A percentile compares a stretch with the other conserved stretches of the same genome.
Conservation (phyloP, 2,888 invertebrate genomes). For the Diaprepes abbreviatus region DNA sequence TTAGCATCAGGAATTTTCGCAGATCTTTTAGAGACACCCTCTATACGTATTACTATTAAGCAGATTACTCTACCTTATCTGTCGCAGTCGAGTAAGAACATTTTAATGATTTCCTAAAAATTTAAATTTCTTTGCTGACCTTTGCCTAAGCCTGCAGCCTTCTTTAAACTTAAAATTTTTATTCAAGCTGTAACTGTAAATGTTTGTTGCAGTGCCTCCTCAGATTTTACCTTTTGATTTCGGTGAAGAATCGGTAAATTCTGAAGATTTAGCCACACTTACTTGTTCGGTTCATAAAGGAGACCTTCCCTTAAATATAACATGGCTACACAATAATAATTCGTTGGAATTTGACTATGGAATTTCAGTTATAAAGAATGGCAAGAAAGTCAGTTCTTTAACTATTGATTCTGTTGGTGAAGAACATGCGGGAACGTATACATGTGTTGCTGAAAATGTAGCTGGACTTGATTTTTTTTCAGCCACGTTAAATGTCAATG, state of each 20-base stretch:
- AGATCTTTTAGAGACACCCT: too few relatives aligned
- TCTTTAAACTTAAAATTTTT: too few relatives aligned
- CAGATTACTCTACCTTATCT: too few relatives aligned
- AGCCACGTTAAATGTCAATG: constrained; percentile 69
- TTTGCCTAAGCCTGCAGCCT: too few relatives aligned
- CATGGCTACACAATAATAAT: constrained; percentile 68
- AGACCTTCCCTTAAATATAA: constrained; percentile 76
- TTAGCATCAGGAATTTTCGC: too few relatives aligned
- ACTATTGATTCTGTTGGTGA: constrained; percentile 72
- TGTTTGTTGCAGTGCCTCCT: constrained; percentile 64
- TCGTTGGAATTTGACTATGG: constrained; percentile 31
- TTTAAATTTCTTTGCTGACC: too few relatives aligned
- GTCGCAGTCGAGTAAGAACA: too few relatives aligned
- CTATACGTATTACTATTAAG: too few relatives aligned
- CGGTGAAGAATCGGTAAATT: constrained; percentile 73
- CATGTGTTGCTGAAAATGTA: constrained; percentile 76
- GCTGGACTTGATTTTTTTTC: constrained; percentile 79
- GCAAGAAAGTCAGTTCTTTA: constrained; percentile 74
- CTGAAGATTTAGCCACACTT: constrained; percentile 78
- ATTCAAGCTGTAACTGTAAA: too few relatives aligned
- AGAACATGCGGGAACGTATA: constrained; percentile 72
- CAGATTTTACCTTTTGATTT: constrained; percentile 73
- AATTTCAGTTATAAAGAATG: constrained; percentile 69
- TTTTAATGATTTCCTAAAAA: too few relatives aligned
- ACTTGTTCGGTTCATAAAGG: constrained; percentile 81